Conservation (phyloP, 2,113 vertebrate genomes). For the Passer domesticus region DNA sequence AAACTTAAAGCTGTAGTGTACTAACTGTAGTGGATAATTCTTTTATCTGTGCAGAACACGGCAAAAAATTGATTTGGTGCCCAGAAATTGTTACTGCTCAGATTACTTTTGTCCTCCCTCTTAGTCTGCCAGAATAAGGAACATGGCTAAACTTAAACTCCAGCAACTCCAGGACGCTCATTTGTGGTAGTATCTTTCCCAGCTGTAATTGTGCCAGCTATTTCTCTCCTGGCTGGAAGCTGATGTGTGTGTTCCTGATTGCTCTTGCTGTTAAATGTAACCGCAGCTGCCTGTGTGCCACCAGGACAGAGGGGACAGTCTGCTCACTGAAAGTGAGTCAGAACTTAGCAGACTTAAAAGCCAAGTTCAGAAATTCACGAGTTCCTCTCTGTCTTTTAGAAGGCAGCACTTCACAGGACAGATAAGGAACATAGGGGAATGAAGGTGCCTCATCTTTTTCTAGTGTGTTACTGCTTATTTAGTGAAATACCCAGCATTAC, state of each 20-base stretch:
- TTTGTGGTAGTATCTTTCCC: not conserved
- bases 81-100: not conserved
- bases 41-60: not conserved
- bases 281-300: not conserved
- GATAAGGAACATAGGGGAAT: not conserved
- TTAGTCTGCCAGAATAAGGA: not conserved
- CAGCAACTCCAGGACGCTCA: not conserved
- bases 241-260: not conserved
- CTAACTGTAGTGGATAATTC: not conserved
- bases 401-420: not conserved
- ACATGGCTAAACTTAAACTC: not conserved
- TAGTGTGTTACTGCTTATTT: not conserved
- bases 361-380: accelerated
- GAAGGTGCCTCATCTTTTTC: not conserved
- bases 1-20: not conserved
- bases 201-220: not conserved
- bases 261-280: not conserved
- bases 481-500: not conserved
- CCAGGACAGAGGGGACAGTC: not conserved
- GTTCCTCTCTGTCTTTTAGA: not conserved
- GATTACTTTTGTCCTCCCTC: not conserved
- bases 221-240: not conserved
- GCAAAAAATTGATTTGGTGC: not conserved
- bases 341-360: not conserved
- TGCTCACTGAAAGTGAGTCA: not conserved